Conservation (phyloP, 2,888 invertebrate species). For the Oscheius sp. region DNA sequence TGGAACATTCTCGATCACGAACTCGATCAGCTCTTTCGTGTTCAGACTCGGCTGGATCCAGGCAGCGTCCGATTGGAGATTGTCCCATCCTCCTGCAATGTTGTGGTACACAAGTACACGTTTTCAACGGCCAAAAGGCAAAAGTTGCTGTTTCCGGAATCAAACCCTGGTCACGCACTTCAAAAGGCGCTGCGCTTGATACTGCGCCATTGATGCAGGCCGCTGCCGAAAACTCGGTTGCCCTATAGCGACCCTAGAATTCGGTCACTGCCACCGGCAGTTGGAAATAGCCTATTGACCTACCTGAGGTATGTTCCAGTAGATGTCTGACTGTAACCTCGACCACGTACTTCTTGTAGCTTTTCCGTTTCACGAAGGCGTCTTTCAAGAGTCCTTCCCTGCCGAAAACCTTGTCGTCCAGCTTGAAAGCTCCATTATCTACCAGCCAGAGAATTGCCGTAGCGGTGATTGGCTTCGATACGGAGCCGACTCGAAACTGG, state of each 20-base stretch:
- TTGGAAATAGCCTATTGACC: too few species aligned
- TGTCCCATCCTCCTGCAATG: conserved; percentile 69
- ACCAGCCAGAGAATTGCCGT: conserved; percentile 68
- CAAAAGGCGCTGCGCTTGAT: too few species aligned
- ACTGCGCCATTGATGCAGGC: too few species aligned
- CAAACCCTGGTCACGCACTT: too few species aligned
- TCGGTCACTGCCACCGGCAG: too few species aligned
- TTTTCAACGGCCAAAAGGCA: too few species aligned
- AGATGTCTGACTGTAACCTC: conserved; percentile 70
- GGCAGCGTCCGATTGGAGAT: conserved; percentile 68
- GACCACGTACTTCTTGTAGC: conserved; percentile 66
- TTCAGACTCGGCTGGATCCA: conserved; percentile 70
- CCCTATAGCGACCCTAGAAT: too few species aligned
- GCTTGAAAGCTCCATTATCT: conserved; percentile 61
- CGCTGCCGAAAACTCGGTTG: too few species aligned
- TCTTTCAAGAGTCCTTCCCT: conserved; percentile 61
- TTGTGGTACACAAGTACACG: not conserved
- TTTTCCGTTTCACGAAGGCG: conserved; percentile 63
- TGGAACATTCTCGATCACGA: conserved; percentile 59
- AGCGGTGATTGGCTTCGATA: conserved; percentile 72
- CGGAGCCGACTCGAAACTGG: conserved; percentile 71
- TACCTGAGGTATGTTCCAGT: conserved; percentile 70
- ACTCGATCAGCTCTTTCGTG: conserved; percentile 60
- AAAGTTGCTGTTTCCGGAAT: too few species aligned
- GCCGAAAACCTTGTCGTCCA: conserved; percentile 69